Evolutionary conservation across 2,113 vertebrate species (phyloP).

Genomic region (Mirounga angustirostris): DNA sequence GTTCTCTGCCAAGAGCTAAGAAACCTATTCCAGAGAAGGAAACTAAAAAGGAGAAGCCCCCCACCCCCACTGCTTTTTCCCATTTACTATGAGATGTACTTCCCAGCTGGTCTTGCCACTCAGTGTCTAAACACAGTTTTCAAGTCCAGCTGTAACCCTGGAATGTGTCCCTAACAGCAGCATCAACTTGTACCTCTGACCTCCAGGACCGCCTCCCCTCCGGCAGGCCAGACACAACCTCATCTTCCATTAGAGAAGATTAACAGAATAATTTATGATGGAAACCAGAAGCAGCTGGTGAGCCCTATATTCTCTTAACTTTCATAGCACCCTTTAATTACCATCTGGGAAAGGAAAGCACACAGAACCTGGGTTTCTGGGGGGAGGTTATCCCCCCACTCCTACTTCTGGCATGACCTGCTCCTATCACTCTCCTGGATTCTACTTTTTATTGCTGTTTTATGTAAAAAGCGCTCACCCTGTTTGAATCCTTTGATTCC

Average conservation of each 20-base stretch:
- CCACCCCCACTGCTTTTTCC: neutral
- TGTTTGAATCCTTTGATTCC: neutral
- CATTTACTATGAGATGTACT: neutral
- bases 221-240: neutral
- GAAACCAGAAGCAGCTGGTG: neutral
- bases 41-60: neutral
- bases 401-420: neutral
- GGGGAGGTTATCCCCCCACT: neutral
- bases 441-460: neutral
- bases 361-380: neutral
- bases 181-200: neutral
- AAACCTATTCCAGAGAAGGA: neutral
- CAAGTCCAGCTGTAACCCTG: neutral
- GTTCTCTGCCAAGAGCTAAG: neutral
- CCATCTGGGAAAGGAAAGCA: neutral
- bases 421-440: neutral
- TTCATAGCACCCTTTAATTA: neutral
- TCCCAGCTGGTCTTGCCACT: neutral
- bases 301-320: neutral
- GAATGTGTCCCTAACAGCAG: neutral
- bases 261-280: constrained; percentile 22
- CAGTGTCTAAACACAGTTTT: neutral
- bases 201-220: neutral
- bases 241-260: neutral
- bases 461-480: neutral